phyloP scores from a whole-genome alignment of 2,797 vertebrate genomes.

The Melopsittacus undulatus region DNA sequence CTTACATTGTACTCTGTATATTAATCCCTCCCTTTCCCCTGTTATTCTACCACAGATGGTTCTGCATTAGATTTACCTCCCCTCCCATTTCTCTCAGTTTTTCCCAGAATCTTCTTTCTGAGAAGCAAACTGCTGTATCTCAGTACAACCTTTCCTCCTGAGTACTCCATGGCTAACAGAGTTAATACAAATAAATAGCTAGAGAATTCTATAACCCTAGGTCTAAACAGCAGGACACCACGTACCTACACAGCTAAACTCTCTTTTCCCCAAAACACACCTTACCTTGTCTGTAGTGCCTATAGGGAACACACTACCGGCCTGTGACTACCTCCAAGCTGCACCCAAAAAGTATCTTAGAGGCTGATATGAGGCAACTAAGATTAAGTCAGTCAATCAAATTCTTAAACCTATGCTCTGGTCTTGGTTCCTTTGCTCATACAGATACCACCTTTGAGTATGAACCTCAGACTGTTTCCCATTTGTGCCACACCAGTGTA shows the following conservation, averaged over 20 bases:
- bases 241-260: neutral
- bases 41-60: neutral
- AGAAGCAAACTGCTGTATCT: neutral
- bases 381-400: neutral
- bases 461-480: neutral
- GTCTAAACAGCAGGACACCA: neutral
- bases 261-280: neutral
- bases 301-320: neutral
- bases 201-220: neutral
- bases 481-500: neutral
- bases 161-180: neutral
- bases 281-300: neutral
- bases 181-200: slow-evolving; percentile 5
- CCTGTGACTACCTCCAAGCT: neutral
- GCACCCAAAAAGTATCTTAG: neutral
- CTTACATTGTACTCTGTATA: neutral
- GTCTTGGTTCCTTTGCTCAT: neutral
- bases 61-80: neutral
- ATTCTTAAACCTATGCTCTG: neutral
- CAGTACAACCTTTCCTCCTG: neutral
- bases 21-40: neutral
- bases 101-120: neutral
- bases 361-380: neutral
- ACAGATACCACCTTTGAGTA: neutral
- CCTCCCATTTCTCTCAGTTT: neutral